Evolutionary conservation across 2,113 vertebrate genomes (phyloP), one percentile per base, ranked within the genome.

Genomic region (Psettodes erumei): DNA sequence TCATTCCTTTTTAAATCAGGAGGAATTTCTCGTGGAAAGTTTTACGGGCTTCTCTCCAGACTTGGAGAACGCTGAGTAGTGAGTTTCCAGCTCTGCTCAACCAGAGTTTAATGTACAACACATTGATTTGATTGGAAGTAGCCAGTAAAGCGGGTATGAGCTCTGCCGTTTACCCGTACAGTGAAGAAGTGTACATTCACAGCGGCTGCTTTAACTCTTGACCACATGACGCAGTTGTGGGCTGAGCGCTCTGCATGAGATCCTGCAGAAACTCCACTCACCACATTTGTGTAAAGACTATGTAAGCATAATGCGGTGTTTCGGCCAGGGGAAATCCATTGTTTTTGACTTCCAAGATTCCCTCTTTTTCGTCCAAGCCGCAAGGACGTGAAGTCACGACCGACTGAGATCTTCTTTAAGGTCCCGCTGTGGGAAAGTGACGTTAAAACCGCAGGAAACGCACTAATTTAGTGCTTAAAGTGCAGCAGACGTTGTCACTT

Each of bases 231-330:
- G 50, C 33, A 62, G 30, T 27, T n/a, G 8, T 16, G 33, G 51
- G 47, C 55, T 10, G n/a, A 54, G 40, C 2, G 3, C 27, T 11
- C 59, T 53, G 48, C 56, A 63, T 43, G 48, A 62, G 18, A 48
- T 76, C 45, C 55, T 19, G 47, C 28, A 43, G 50, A 72, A 79
- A 71, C 19, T 51, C 35, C 15, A 63, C 8, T 32, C 38, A 66
- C 64, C 54, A 62, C 62, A n/a, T 47, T 61, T 50, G 7, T 77
- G 42, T 59, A 71, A 35, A 42, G n/a, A n/a, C n/a, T 71, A 47
- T 38, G 21, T 62, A 19, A 70, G 42, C 35, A 63, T 47, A 61
- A 62, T 62, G 30, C 59, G 60, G 18, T 21, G 43, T 51, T 54
- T 74, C 27, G 30, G 28, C 11, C 2, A 6, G 62, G 60, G 72